Evolutionary conservation across 2,797 vertebrate genomes (phyloP).

Genomic region (Columba guinea): DNA sequence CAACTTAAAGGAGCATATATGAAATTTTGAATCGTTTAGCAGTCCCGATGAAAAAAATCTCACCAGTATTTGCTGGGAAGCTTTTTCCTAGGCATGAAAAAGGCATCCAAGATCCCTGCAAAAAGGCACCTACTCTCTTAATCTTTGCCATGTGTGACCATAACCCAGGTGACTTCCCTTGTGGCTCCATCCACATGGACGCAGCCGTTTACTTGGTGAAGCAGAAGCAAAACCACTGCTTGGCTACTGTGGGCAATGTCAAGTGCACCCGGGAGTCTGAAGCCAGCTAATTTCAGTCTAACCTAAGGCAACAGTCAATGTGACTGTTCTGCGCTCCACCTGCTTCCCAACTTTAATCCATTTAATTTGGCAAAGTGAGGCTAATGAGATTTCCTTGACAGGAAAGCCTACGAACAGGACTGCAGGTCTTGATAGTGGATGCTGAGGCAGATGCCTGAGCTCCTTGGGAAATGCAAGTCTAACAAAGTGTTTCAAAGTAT

Average conservation of each 20-base stretch:
- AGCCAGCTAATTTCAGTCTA: slow-evolving; percentile 40
- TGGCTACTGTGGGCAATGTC: background rate
- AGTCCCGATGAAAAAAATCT: background rate
- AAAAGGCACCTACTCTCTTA: background rate
- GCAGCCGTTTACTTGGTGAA: background rate
- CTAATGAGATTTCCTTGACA: slow-evolving; percentile 63
- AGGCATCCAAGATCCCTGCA: background rate
- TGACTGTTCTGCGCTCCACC: background rate
- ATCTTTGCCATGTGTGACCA: background rate
- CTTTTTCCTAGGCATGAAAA: background rate
- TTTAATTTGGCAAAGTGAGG: slow-evolving; percentile 60
- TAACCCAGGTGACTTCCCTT: background rate
- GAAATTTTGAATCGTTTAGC: background rate
- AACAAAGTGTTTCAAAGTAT: background rate
- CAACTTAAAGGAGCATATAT: background rate
- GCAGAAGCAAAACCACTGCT: background rate
- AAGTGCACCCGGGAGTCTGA: background rate
- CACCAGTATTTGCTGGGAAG: background rate
- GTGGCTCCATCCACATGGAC: background rate
- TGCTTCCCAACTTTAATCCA: slow-evolving; percentile 52
- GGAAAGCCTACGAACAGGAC: background rate
- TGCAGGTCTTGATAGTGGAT: background rate
- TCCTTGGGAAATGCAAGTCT: slow-evolving; percentile 29
- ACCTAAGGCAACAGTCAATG: slow-evolving; percentile 30
- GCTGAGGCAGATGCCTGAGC: background rate